Base-by-base conservation (phyloP, 2,888 invertebrate species). In the Noctua janthina region DNA sequence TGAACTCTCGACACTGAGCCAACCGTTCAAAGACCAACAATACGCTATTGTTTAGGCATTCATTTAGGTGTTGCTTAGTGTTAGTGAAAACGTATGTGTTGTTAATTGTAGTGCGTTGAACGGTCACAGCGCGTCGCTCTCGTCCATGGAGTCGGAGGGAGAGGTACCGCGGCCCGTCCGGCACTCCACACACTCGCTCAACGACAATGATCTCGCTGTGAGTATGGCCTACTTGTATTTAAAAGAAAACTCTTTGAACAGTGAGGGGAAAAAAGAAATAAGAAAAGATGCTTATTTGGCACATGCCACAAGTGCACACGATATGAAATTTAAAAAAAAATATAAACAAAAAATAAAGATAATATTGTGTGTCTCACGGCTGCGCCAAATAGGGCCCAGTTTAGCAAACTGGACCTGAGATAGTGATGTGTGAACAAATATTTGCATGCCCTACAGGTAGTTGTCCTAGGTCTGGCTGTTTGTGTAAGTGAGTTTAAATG, bases 201-300 rank as follows among this genome's bases (percentile, higher is more conserved):
- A 99, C 92, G 99, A 99, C 93, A 98, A 98, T 87, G 99, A 99
- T 95, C 97, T 99, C 87, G 98, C 98, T 95, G 98, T 98, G 93
- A 96, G 96, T 95, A 17, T 13, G 13, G 15, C 10, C 2, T 78
- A n/a, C 5, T n/a, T 46, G 3, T 20, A 35, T 62, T 29, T n/a
- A 11, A n/a, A 1, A 43, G 43, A 43, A 17, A 72, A 39, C 6
- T 35, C 4, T 6, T 15, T 62, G n/a, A 62, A 62, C 29, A 1
- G n/a, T 62, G 62, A 29, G 15, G 13, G 29, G 11, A 7, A 43
- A 43, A 8, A 43, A 43, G 43, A 43, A 62, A n/a, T 3, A 39
- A 39, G 39, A 39, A 39, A 39, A 62, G 2, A 59, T 59, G 49
- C 3, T 49, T 11, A 49, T 49, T 49, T 49, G 8, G 43, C 10